These are phyloP conservation scores for Saccostrea echinata DNA, from an alignment of 1,140 invertebrate genomes.

Conservation along the genomic window DNA sequence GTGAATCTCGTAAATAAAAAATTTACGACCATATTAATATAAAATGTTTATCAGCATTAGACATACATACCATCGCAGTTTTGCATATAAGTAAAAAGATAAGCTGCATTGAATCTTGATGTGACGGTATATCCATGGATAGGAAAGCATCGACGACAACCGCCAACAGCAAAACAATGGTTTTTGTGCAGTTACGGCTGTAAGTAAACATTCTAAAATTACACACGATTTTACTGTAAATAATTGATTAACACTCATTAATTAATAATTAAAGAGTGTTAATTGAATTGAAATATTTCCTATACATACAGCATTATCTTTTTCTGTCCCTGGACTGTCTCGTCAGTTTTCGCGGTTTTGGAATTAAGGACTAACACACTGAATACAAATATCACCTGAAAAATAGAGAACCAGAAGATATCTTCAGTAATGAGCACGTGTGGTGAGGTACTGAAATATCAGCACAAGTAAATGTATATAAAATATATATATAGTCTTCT, in stretches of 20 bases:
- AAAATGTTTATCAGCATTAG: neutral
- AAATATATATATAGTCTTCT: too few relatives aligned
- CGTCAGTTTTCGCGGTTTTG: neutral
- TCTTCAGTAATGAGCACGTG: too few relatives aligned
- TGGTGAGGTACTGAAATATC: too few relatives aligned
- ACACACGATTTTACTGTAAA: too few relatives aligned
- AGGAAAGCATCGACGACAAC: slow-evolving; percentile 11
- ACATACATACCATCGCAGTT: neutral
- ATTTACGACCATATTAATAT: neutral
- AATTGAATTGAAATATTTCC: too few relatives aligned
- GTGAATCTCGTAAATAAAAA: too few relatives aligned
- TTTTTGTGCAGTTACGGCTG: slow-evolving; percentile 1
- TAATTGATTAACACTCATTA: too few relatives aligned
- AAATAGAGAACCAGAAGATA: neutral
- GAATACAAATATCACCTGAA: slow-evolving; percentile 12
- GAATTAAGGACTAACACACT: neutral
- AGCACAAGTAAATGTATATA: too few relatives aligned
- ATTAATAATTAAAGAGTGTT: too few relatives aligned
- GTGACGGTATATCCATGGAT: neutral
- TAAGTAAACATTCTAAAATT: neutral
- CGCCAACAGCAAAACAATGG: neutral
- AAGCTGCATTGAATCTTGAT: neutral
- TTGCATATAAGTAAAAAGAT: neutral
- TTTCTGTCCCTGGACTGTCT: neutral
- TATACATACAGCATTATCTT: neutral